Conservation (phyloP, 2,113 vertebrate species). For the Poicephalus meyeri region DNA sequence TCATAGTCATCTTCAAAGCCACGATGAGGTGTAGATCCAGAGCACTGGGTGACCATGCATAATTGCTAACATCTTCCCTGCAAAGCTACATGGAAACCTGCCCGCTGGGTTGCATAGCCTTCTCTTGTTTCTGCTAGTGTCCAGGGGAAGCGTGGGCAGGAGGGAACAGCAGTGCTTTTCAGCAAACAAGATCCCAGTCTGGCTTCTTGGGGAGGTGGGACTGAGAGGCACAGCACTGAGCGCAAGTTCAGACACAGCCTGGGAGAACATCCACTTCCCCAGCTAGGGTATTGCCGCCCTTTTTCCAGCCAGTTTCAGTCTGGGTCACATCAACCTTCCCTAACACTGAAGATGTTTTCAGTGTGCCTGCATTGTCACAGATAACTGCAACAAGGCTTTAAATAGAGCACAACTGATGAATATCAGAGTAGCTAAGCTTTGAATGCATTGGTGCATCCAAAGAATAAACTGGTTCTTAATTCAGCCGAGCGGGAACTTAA, state of each 20-base stretch:
- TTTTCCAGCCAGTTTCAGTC: not conserved
- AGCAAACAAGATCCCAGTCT: not conserved
- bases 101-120: not conserved
- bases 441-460: not conserved
- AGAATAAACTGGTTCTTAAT: not conserved
- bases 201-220: not conserved
- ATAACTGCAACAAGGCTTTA: not conserved
- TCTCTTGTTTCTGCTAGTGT: not conserved
- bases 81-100: not conserved
- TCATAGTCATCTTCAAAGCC: not conserved
- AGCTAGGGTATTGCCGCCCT: not conserved
- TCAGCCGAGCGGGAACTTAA: not conserved
- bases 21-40: not conserved
- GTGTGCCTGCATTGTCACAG: not conserved
- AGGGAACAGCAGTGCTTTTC: not conserved
- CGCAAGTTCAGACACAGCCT: not conserved
- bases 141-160: not conserved
- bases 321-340: not conserved
- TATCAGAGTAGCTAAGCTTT: not conserved
- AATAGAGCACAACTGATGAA: not conserved
- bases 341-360: not conserved
- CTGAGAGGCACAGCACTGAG: fast-evolving
- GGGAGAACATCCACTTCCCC: fast-evolving
- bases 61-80: not conserved
- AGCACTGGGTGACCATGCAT: not conserved